phyloP scores from a whole-genome alignment of 2,113 vertebrate species.

The Choloepus hoffmanni region DNA sequence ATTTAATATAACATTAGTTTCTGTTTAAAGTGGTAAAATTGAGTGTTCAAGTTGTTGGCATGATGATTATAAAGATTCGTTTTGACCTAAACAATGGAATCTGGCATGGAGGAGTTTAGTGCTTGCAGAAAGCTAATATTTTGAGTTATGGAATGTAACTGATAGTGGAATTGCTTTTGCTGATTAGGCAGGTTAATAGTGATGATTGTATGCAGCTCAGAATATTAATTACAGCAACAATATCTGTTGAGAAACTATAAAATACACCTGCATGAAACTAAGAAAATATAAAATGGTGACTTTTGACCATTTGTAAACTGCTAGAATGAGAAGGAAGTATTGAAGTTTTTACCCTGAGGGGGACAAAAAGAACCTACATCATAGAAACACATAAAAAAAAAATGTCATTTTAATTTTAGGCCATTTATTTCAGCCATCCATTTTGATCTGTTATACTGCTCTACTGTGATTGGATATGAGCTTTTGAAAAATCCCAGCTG shows the following conservation, averaged over 20 bases:
- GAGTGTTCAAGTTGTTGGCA: not conserved
- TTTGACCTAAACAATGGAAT: not conserved
- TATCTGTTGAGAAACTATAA: not conserved
- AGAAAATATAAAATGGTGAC: slow-evolving; percentile 2
- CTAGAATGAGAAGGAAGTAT: not conserved
- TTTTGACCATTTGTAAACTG: not conserved
- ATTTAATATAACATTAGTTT: not conserved
- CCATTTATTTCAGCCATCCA: not conserved
- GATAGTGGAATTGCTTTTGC: not conserved
- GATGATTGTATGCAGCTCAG: not conserved
- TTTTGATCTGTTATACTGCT: not conserved
- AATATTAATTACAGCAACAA: not conserved
- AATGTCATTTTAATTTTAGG: not conserved
- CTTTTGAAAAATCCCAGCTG: not conserved
- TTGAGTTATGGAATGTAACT: not conserved
- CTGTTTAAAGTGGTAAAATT: not conserved
- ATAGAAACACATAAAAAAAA: not conserved
- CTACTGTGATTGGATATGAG: not conserved
- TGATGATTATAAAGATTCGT: not conserved
- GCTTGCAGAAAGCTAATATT: not conserved
- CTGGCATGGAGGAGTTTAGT: not conserved
- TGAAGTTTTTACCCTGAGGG: not conserved
- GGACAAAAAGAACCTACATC: not conserved
- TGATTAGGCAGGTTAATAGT: not conserved
- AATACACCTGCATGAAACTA: not conserved